Evolutionary conservation across 2,113 vertebrate species (phyloP).

Genomic region (Calidris pygmaea): DNA sequence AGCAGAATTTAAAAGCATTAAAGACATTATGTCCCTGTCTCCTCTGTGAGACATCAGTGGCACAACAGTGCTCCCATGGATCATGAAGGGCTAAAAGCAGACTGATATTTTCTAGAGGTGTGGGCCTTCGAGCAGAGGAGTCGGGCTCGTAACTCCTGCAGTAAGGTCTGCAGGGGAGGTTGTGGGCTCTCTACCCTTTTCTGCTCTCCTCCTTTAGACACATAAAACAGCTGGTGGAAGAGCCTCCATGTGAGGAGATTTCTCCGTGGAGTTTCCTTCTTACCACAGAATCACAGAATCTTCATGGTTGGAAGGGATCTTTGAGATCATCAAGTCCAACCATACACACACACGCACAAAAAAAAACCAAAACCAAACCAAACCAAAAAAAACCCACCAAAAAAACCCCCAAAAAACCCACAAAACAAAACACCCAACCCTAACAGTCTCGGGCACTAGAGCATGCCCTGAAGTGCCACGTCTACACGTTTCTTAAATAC

Average conservation of each 20-base stretch:
- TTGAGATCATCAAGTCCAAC: no score
- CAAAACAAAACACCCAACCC: no score
- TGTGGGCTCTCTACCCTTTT: not conserved
- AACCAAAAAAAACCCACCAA: no score
- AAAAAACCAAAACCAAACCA: no score
- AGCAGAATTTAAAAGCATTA: not conserved
- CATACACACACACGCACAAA: no score
- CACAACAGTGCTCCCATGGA: not conserved
- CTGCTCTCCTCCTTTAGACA: not conserved
- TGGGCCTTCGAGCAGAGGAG: not conserved
- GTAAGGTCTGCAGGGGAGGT: not conserved
- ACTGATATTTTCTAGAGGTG: not conserved
- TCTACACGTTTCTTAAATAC: no score
- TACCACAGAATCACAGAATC: no score
- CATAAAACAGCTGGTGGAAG: not conserved
- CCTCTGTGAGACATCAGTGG: not conserved
- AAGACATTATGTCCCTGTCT: not conserved
- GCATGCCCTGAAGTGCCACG: no score
- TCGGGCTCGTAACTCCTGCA: not conserved
- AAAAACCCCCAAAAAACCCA: no score
- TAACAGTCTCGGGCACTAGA: no score
- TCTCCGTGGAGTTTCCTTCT: not conserved
- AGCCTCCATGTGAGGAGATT: not conserved
- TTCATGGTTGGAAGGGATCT: no score
- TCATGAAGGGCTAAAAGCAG: not conserved